phyloP scores from a whole-genome alignment of 2,113 vertebrate species.

The Cynoglossus semilaevis region DNA sequence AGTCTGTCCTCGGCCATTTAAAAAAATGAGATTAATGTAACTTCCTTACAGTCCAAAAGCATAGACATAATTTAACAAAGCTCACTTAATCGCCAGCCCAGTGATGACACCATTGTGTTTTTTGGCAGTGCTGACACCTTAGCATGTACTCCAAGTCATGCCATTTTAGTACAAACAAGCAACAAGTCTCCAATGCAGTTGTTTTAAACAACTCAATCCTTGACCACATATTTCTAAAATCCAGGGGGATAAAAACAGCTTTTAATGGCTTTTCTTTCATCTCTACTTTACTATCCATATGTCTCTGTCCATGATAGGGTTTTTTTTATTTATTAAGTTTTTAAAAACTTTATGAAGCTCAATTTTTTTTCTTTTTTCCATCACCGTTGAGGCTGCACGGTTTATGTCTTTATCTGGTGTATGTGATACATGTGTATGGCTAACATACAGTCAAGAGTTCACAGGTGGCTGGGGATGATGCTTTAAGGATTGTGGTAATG shows the following conservation, averaged over 20 bases:
- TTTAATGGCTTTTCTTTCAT: not conserved
- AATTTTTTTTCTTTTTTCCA: too few relatives aligned
- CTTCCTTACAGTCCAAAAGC: too few relatives aligned
- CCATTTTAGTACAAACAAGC: conserved; percentile 31
- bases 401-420: not conserved
- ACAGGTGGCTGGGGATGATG: too few relatives aligned
- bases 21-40: too few relatives aligned
- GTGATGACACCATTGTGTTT: conserved; percentile 32
- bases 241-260: not conserved
- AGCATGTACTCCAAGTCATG: conserved; percentile 31
- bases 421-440: not conserved
- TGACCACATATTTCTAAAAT: conserved; percentile 18
- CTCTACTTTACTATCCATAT: not conserved
- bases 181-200: conserved; percentile 28
- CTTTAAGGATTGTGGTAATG: too few relatives aligned
- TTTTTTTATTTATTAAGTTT: not conserved
- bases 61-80: too few relatives aligned
- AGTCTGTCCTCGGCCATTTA: too few relatives aligned
- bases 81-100: too few relatives aligned
- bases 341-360: too few relatives aligned
- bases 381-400: too few relatives aligned
- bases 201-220: conserved; percentile 15
- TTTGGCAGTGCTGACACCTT: conserved; percentile 26
- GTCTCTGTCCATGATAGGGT: not conserved
- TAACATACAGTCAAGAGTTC: too few relatives aligned